Evolutionary conservation across 2,797 vertebrate species (phyloP).

Genomic region (Sebastes matsubarae): DNA sequence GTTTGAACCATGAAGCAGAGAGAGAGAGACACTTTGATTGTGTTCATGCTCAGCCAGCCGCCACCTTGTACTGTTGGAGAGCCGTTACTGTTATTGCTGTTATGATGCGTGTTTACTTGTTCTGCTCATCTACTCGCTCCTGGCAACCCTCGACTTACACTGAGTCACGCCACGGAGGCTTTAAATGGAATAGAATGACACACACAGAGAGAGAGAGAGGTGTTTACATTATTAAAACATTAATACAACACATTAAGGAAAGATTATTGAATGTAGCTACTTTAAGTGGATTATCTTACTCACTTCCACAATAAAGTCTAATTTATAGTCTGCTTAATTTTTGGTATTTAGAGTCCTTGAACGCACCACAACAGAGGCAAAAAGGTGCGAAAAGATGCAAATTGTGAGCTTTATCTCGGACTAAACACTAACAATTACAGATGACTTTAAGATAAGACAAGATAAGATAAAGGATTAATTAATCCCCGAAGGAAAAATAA

Average conservation of each 20-base stretch:
- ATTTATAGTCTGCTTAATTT: not conserved
- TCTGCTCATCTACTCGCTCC: slow-evolving; percentile 24
- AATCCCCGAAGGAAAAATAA: no score
- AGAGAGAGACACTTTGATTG: not conserved
- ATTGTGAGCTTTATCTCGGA: not conserved
- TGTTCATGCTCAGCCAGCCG: not conserved
- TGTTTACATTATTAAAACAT: slow-evolving; percentile 2
- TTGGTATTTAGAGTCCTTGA: not conserved
- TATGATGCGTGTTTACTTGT: slow-evolving; percentile 26
- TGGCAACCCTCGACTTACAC: slow-evolving; percentile 10
- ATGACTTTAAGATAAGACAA: not conserved
- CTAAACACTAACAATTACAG: not conserved
- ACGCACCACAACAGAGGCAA: not conserved
- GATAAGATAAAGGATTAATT: no score
- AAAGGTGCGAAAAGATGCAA: not conserved
- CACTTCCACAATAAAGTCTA: not conserved
- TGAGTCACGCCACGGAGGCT: not conserved
- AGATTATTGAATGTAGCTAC: not conserved
- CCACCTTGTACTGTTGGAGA: not conserved
- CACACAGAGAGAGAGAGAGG: not conserved
- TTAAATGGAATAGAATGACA: not conserved
- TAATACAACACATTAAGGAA: not conserved
- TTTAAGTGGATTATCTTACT: not conserved
- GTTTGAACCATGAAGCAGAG: no score
- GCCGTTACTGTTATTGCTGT: slow-evolving; percentile 10